Conservation (phyloP, 1,140 invertebrate species). For the Zophobas atratus region DNA sequence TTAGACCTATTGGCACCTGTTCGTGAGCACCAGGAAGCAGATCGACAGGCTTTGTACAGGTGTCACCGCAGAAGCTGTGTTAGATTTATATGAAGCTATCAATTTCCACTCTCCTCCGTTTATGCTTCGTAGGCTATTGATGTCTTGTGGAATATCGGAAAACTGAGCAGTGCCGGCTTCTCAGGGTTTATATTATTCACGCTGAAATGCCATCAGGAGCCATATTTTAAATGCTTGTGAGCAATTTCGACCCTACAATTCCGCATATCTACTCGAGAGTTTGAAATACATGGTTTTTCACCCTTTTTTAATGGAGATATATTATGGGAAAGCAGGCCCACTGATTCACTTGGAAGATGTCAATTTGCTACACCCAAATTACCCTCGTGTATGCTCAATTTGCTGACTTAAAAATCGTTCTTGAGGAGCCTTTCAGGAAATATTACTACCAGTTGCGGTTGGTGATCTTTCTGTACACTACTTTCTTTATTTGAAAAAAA, state of each 20-base stretch:
- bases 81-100: constrained; percentile 43
- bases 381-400: constrained; percentile 2
- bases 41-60: constrained; percentile 41
- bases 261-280: constrained; percentile 37
- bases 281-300: constrained; percentile 38
- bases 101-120: constrained; percentile 41
- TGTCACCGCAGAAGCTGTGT: constrained; percentile 35
- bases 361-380: constrained; percentile 32
- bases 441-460: too few relatives aligned
- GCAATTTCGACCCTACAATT: constrained; percentile 42
- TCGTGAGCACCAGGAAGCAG: constrained; percentile 34
- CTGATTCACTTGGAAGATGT: constrained; percentile 27
- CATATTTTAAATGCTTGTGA: constrained; percentile 43
- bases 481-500: too few relatives aligned
- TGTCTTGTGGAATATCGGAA: constrained; percentile 40
- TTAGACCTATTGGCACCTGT: constrained; percentile 41
- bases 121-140: constrained; percentile 42
- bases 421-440: background rate
- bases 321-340: constrained; percentile 29
- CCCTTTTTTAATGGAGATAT: constrained; percentile 38
- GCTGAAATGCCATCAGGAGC: constrained; percentile 42
- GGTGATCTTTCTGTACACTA: too few relatives aligned
- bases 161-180: constrained; percentile 39
- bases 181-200: constrained; percentile 43
- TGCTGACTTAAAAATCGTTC: constrained; percentile 9